Conservation (phyloP, 1,140 invertebrate genomes). For the Drosophila santomea region DNA sequence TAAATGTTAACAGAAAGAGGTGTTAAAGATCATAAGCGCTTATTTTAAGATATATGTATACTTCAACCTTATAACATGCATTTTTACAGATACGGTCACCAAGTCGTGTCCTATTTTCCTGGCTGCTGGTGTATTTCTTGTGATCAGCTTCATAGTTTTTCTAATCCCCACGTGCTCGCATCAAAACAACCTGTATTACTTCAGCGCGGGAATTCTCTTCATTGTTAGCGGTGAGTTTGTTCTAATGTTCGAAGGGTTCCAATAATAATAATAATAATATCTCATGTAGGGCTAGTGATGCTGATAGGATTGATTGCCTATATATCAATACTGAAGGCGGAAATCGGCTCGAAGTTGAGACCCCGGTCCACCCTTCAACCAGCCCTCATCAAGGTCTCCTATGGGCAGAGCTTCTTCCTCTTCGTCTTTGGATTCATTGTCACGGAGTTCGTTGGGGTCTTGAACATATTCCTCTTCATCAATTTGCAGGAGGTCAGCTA, state of each 20-base stretch:
- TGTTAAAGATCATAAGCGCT: too few species aligned
- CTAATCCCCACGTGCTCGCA: slow-evolving; percentile 87
- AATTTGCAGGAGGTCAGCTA: slow-evolving; percentile 87
- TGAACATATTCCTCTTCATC: slow-evolving; percentile 94
- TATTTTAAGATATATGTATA: not conserved
- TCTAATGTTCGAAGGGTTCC: too few species aligned
- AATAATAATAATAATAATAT: too few species aligned
- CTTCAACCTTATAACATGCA: not conserved
- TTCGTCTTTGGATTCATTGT: slow-evolving; percentile 93
- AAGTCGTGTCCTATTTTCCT: slow-evolving; percentile 88
- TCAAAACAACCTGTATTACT: slow-evolving; percentile 87
- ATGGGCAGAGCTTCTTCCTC: slow-evolving; percentile 94
- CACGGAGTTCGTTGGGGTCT: slow-evolving; percentile 93
- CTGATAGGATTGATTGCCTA: slow-evolving; percentile 95
- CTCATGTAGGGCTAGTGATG: slow-evolving; percentile 91
- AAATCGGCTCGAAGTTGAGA: slow-evolving; percentile 93
- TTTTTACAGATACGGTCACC: slow-evolving; percentile 88
- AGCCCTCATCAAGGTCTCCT: slow-evolving; percentile 92
- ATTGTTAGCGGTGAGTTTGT: slow-evolving; percentile 86
- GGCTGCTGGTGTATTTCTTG: slow-evolving; percentile 87
- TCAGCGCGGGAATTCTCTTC: slow-evolving; percentile 89
- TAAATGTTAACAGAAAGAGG: too few species aligned
- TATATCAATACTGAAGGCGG: slow-evolving; percentile 95
- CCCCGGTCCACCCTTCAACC: slow-evolving; percentile 91
- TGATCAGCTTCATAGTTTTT: slow-evolving; percentile 88